Evolutionary conservation across 2,888 invertebrate species (phyloP).

Genomic region (Drosophila antonietae): DNA sequence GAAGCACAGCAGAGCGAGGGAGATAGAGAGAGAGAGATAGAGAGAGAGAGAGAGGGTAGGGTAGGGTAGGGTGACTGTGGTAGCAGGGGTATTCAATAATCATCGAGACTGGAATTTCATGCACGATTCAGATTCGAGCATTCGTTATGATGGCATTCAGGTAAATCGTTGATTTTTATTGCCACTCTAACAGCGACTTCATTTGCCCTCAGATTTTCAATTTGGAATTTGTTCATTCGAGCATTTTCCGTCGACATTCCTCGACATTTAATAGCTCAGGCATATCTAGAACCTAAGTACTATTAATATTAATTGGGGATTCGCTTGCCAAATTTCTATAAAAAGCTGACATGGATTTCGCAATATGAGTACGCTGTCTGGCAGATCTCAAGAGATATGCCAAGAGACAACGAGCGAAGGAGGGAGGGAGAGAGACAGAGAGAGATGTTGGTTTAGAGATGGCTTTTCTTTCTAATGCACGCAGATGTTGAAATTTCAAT

Average conservation of each 20-base stretch:
- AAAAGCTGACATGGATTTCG: conserved; percentile 47
- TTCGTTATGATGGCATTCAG: conserved; percentile 15
- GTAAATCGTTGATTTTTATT: conserved; percentile 23
- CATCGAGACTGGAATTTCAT: conserved; percentile 44
- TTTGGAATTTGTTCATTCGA: conserved; percentile 16
- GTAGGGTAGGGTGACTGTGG: background rate
- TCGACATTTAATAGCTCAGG: conserved; percentile 5
- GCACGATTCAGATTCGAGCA: conserved; percentile 32
- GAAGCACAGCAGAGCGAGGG: background rate
- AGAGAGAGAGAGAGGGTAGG: too few species aligned
- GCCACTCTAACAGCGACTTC: conserved; percentile 20
- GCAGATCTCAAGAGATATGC: conserved; percentile 9
- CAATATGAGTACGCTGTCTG: conserved; percentile 46
- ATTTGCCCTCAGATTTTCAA: conserved; percentile 1
- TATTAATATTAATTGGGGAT: conserved; percentile 6
- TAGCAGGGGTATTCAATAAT: conserved; percentile 17
- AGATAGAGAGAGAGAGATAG: background rate
- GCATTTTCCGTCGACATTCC: conserved; percentile 9
- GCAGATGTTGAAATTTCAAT: conserved; percentile 80
- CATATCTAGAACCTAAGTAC: conserved; percentile 5
- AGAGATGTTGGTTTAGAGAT: background rate
- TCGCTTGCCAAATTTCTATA: conserved; percentile 60
- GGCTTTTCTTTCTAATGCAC: conserved; percentile 36
- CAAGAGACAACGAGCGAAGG: background rate
- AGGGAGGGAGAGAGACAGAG: background rate